phyloP scores from a whole-genome alignment of 2,888 invertebrate species.

The Caradrina clavipalpis region DNA sequence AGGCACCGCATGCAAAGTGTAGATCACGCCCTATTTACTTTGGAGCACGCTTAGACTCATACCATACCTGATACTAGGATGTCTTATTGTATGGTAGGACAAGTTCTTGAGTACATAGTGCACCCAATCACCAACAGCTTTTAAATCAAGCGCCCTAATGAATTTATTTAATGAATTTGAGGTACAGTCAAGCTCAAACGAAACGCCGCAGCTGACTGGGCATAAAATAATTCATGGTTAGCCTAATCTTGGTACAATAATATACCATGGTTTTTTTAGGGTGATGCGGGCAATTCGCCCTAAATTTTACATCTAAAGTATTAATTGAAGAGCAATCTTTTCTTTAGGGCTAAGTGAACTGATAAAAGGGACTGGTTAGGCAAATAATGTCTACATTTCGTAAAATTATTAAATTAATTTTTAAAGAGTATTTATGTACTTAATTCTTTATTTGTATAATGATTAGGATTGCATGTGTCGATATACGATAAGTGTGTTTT shows the following conservation, averaged over 20 bases:
- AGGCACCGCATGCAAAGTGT: slow-evolving; percentile 68
- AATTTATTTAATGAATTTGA: slow-evolving; percentile 12
- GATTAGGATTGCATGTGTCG: slow-evolving; percentile 31
- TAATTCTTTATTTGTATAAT: slow-evolving; percentile 34
- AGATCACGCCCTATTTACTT: slow-evolving; percentile 49
- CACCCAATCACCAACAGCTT: too few relatives aligned
- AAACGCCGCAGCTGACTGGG: not conserved
- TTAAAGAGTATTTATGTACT: slow-evolving; percentile 20
- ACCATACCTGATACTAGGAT: slow-evolving; percentile 41
- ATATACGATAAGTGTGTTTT: slow-evolving; percentile 22
- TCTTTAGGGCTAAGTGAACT: slow-evolving; percentile 17
- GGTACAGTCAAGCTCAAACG: not conserved
- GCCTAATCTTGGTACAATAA: not conserved
- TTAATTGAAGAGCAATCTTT: slow-evolving; percentile 26
- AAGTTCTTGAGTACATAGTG: slow-evolving; percentile 1
- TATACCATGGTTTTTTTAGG: not conserved
- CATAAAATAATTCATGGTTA: not conserved
- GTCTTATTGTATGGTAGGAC: slow-evolving; percentile 12
- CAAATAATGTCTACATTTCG: slow-evolving; percentile 13
- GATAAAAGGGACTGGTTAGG: slow-evolving; percentile 19
- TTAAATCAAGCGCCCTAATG: not conserved
- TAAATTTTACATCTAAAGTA: slow-evolving; percentile 3
- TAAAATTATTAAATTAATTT: slow-evolving; percentile 7
- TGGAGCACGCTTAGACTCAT: slow-evolving; percentile 57
- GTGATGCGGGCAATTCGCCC: slow-evolving; percentile 7